These are phyloP conservation scores for Drosophila prostipennis DNA, from an alignment of 2,888 invertebrate species.

Conservation along the genomic window DNA sequence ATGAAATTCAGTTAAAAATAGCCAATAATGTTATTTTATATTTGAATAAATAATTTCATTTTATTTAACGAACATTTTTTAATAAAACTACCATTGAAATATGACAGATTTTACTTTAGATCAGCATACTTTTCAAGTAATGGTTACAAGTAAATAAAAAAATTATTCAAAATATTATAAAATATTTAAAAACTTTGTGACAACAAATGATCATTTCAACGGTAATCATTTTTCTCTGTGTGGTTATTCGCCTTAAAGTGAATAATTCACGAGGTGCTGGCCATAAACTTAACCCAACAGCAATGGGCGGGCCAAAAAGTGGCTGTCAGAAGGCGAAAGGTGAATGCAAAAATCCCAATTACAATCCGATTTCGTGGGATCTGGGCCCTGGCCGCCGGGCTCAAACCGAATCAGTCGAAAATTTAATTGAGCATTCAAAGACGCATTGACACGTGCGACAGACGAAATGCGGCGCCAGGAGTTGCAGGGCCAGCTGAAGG, in stretches of 20 bases:
- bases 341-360: slow-evolving; percentile 72
- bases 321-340: slow-evolving; percentile 39
- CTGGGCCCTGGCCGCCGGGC: slow-evolving; percentile 3
- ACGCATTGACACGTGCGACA: slow-evolving; percentile 72
- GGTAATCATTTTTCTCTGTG: background rate
- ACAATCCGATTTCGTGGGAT: slow-evolving; percentile 70
- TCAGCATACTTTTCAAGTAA: too few species aligned
- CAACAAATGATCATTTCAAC: too few species aligned
- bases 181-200: too few species aligned
- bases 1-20: too few species aligned
- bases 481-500: slow-evolving; percentile 21
- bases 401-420: slow-evolving; percentile 61
- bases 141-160: too few species aligned
- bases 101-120: too few species aligned
- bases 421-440: slow-evolving; percentile 82
- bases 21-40: too few species aligned
- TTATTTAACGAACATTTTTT: too few species aligned
- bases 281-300: slow-evolving; percentile 17
- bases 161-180: too few species aligned
- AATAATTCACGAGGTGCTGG: slow-evolving; percentile 54
- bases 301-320: slow-evolving; percentile 7
- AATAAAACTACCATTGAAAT: too few species aligned
- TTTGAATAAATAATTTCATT: too few species aligned
- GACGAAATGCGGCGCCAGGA: slow-evolving; percentile 24
- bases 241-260: slow-evolving; percentile 19